Evolutionary conservation across 2,888 invertebrate genomes (phyloP), one percentile per base, ranked within the genome.

Genomic region (Eulithis prunata): DNA sequence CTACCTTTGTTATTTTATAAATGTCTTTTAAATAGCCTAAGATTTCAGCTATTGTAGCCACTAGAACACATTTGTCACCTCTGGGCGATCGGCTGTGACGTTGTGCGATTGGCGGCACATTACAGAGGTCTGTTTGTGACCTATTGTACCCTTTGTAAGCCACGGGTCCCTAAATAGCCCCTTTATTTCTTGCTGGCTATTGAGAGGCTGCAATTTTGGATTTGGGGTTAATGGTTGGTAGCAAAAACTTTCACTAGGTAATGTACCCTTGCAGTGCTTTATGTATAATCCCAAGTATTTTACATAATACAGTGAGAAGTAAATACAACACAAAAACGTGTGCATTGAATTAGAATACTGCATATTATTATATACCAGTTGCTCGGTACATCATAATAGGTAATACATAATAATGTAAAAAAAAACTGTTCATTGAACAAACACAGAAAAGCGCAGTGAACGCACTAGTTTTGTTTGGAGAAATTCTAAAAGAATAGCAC

Each of bases 41-140:
- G 45, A 3, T 28, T 43, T n/a, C 13, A 7, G 53, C 13, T n/a
- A 41, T 47, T 55, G 47, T 49, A 13, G 51, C 21, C 49, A 43
- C 32, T 43, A 14, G 46, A 45, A 41, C 7, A 36, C n/a, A 13
- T 56, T 21, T 11, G 41, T 41, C 32, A 41, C 32, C 55, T 56
- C 64, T 12, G 53, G 10, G 51, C 55, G 46, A 45, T 47, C 43
- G 62, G 41, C 21, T 13, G 62, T 63, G 57, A 45, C 61, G 55
- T 55, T 49, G 58, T 51, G 52, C 55, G 62, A 66, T 66, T 62
- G 66, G 21, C 61, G 52, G 51, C 47, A 57, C 61, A 65, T 65
- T 52, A 32, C 21, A 54, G 14, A 38, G 55, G 28, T 28, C 54
- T 54, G 41, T 52, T 56, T 41, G 57, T 57, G 38, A 52, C 51